Evolutionary conservation across 2,888 invertebrate species (phyloP).

Genomic region (Boloria selene): DNA sequence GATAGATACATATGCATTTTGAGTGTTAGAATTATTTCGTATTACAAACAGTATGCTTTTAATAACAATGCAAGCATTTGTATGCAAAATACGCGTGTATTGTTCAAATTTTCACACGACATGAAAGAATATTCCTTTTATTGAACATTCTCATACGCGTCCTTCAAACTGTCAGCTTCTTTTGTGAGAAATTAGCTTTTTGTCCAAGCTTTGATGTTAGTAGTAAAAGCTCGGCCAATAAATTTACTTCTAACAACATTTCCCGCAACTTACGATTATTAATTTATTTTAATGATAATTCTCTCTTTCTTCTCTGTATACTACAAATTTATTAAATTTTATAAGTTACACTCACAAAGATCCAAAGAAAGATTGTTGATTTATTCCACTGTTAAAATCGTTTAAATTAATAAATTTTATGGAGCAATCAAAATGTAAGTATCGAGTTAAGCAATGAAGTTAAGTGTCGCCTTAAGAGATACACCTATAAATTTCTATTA

Average conservation of each 20-base stretch:
- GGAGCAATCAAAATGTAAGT: constrained; percentile 1
- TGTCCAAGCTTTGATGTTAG: constrained; percentile 5
- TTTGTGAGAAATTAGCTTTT: constrained; percentile 12
- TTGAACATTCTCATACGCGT: constrained; percentile 17
- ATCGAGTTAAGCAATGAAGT: constrained; percentile 16
- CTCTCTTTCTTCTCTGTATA: too few relatives aligned
- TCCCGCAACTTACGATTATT: background rate
- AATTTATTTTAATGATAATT: too few relatives aligned
- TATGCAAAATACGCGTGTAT: constrained; percentile 40
- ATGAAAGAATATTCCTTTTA: constrained; percentile 28
- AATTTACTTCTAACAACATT: background rate
- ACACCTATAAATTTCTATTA: constrained; percentile 36
- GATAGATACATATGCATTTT: constrained; percentile 8
- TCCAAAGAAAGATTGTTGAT: background rate
- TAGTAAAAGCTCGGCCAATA: background rate
- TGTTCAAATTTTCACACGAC: constrained; percentile 43
- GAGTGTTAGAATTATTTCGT: constrained; percentile 27
- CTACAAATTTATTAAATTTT: too few relatives aligned
- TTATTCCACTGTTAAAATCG: background rate
- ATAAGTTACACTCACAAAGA: too few relatives aligned
- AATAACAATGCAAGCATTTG: constrained; percentile 34
- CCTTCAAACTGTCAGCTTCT: constrained; percentile 13
- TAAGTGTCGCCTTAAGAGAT: constrained; percentile 12
- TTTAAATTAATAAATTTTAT: background rate
- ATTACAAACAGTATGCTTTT: constrained; percentile 30